Evolutionary conservation across 2,888 invertebrate species (phyloP).

Genomic region (Stenodera caucasica): DNA sequence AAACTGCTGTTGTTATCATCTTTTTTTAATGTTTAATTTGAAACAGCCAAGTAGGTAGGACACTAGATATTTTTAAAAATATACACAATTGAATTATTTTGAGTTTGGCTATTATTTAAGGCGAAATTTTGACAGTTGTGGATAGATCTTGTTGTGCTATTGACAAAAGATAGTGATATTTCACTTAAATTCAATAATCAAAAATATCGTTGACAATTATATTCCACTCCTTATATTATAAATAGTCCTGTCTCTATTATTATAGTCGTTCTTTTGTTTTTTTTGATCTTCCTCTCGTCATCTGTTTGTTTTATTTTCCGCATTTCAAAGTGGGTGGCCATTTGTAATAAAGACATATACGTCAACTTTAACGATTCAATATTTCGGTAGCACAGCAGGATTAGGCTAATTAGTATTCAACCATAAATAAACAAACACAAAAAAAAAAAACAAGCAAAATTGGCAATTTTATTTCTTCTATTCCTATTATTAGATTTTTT

Average conservation of each 20-base stretch:
- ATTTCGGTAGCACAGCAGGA: slow-evolving; percentile 43
- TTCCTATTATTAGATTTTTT: slow-evolving; percentile 1
- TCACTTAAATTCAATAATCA: slow-evolving; percentile 24
- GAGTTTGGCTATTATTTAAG: slow-evolving; percentile 50
- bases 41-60: slow-evolving; percentile 35
- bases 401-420: slow-evolving; percentile 33
- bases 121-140: slow-evolving; percentile 48
- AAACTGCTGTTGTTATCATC: slow-evolving; percentile 11
- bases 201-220: slow-evolving; percentile 8
- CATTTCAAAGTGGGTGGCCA: slow-evolving; percentile 41
- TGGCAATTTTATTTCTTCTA: background rate
- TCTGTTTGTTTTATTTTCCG: slow-evolving; percentile 30
- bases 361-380: slow-evolving; percentile 44
- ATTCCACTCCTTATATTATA: slow-evolving; percentile 13
- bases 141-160: slow-evolving; percentile 45
- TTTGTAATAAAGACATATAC: slow-evolving; percentile 46
- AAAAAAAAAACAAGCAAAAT: background rate
- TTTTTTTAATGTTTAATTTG: slow-evolving; percentile 35
- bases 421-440: slow-evolving; percentile 15
- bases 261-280: background rate
- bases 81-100: slow-evolving; percentile 49
- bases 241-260: slow-evolving; percentile 25
- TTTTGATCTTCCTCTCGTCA: slow-evolving; percentile 11
- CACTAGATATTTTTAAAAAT: slow-evolving; percentile 18
- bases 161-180: slow-evolving; percentile 34